phyloP scores from a whole-genome alignment of 2,888 invertebrate species.

The Onthophagus sagittarius region DNA sequence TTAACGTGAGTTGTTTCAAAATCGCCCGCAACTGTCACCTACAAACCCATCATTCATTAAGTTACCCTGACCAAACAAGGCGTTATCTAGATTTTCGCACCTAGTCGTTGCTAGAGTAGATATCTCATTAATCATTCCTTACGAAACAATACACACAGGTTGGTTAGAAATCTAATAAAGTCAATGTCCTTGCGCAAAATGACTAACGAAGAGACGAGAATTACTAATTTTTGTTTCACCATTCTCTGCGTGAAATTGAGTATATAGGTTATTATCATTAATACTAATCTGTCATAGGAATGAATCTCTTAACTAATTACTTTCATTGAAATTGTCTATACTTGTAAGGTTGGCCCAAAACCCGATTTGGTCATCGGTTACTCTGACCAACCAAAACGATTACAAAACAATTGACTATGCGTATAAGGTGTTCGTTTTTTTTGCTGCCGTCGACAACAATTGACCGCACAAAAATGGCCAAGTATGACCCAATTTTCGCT shows the following conservation, averaged over 20 bases:
- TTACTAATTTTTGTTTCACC: background rate
- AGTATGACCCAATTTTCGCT: conserved; percentile 7
- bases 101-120: background rate
- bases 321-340: background rate
- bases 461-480: conserved; percentile 1
- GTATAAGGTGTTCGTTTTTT: background rate
- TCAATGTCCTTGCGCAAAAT: background rate
- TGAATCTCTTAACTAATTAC: background rate
- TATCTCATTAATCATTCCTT: background rate
- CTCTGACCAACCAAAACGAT: background rate
- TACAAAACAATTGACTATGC: background rate
- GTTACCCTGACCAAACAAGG: background rate
- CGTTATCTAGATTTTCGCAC: background rate
- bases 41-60: background rate
- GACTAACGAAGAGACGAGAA: background rate
- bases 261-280: background rate
- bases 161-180: background rate
- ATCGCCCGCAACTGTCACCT: background rate
- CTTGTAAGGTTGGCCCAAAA: background rate
- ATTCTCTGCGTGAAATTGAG: background rate
- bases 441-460: background rate
- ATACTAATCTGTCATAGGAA: background rate
- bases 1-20: background rate
- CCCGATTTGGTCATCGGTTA: background rate
- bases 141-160: background rate